phyloP scores from a whole-genome alignment of 1,140 invertebrate species.

The Nixonia krombeini region DNA sequence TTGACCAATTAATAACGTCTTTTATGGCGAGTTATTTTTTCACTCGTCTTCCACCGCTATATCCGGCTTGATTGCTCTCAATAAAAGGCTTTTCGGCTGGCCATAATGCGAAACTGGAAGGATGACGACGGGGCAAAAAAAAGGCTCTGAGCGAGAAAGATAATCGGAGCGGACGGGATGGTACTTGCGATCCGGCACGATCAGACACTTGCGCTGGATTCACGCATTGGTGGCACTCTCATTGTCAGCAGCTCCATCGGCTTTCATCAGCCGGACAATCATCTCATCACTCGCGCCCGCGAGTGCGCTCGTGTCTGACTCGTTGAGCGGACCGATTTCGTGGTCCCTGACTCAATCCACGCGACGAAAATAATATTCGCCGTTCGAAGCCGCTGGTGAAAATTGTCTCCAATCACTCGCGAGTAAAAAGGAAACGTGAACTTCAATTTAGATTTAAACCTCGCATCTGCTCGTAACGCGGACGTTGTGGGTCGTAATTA shows the following conservation, averaged over 20 bases:
- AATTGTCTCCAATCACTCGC: no score
- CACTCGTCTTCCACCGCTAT: background rate
- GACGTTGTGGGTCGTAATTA: no score
- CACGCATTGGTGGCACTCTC: conserved; percentile 46
- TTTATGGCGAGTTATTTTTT: no score
- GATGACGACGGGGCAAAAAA: conserved; percentile 5
- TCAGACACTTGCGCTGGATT: conserved; percentile 50
- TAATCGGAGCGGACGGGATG: conserved; percentile 54
- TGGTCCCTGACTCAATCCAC: conserved; percentile 60
- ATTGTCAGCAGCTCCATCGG: conserved; percentile 59
- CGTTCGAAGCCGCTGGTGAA: no score
- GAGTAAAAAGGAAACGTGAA: no score
- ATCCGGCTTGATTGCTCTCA: conserved; percentile 13
- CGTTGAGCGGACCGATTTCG: conserved; percentile 51
- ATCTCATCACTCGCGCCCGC: conserved; percentile 59
- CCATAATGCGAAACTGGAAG: no score
- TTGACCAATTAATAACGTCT: no score
- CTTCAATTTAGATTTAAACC: no score
- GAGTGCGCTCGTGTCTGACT: conserved; percentile 49
- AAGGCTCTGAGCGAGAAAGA: conserved; percentile 25
- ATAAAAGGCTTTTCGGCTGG: conserved; percentile 20
- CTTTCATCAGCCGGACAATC: conserved; percentile 66
- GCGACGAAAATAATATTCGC: conserved; percentile 22
- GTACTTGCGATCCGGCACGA: conserved; percentile 47
- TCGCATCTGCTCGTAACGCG: no score